Evolutionary conservation across 2,113 vertebrate genomes (phyloP).

Genomic region (Salvelinus namaycush): DNA sequence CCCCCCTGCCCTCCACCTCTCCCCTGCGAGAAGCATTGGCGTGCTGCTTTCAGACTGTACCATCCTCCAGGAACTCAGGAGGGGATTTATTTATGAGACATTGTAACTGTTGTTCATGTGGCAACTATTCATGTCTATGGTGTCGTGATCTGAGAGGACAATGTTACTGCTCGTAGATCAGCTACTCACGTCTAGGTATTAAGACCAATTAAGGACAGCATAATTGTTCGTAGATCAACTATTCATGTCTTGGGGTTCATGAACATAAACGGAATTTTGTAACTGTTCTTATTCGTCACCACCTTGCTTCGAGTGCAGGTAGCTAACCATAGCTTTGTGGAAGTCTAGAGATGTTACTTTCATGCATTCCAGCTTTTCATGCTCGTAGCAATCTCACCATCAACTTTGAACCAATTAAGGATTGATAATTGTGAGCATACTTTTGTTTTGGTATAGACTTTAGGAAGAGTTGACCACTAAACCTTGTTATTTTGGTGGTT

Average conservation of each 20-base stretch:
- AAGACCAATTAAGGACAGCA: not conserved
- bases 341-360: conserved; percentile 33
- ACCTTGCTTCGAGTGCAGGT: conserved; percentile 20
- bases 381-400: conserved; percentile 51
- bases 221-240: not conserved
- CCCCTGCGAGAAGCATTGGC: conserved; percentile 15
- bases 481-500: not conserved
- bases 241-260: conserved; percentile 6
- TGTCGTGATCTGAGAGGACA: not conserved
- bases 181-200: not conserved
- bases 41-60: conserved; percentile 56
- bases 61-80: conserved; percentile 16
- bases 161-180: conserved; percentile 3
- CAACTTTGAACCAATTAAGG: not conserved
- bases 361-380: conserved; percentile 43
- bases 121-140: conserved; percentile 21
- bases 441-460: not conserved
- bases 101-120: conserved; percentile 34
- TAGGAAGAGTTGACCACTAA: conserved; percentile 38
- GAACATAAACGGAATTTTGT: not conserved
- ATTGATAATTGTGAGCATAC: conserved; percentile 18
- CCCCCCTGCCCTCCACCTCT: not conserved
- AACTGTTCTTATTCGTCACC: not conserved
- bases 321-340: conserved; percentile 48
- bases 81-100: conserved; percentile 24